Percentiles rank a stretch among this genome's conserved stretches.
These are phyloP conservation scores for Osedax fenrisi DNA, from an alignment of 2,888 invertebrate species.

Conservation along the genomic window DNA sequence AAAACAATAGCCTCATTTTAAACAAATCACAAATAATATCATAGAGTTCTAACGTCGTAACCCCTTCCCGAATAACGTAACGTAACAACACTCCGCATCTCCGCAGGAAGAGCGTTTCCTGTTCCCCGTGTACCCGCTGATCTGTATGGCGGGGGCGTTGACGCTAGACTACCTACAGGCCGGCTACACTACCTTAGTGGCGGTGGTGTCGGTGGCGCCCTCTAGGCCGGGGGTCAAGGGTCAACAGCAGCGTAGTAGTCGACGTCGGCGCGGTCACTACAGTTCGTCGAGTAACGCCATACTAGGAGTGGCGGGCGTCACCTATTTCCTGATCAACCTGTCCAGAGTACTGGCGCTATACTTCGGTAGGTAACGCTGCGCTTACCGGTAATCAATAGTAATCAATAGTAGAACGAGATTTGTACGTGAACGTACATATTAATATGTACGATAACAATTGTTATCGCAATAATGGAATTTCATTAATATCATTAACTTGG, in stretches of 20 bases:
- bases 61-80: not conserved
- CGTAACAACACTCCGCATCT: not conserved
- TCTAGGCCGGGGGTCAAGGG: no score
- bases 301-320: slow-evolving; percentile 57
- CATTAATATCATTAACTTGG: no score
- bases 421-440: no score
- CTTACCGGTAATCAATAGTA: no score
- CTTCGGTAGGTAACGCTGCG: slow-evolving; percentile 55
- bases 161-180: slow-evolving; percentile 57
- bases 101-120: slow-evolving; percentile 67
- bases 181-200: no score
- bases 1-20: no score
- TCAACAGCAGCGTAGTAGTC: no score
- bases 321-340: slow-evolving; percentile 52
- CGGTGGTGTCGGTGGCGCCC: not conserved
- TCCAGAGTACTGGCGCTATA: slow-evolving; percentile 58
- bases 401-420: no score
- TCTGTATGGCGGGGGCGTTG: slow-evolving; percentile 52
- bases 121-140: slow-evolving; percentile 82
- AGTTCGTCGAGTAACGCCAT: slow-evolving; percentile 65
- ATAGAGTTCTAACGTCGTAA: no score
- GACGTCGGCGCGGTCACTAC: slow-evolving; percentile 57
- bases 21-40: no score
- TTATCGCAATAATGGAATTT: no score
- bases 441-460: no score